Base-by-base conservation (phyloP, 2,113 vertebrate genomes). In the Rhinolophus ferrumequinum region DNA sequence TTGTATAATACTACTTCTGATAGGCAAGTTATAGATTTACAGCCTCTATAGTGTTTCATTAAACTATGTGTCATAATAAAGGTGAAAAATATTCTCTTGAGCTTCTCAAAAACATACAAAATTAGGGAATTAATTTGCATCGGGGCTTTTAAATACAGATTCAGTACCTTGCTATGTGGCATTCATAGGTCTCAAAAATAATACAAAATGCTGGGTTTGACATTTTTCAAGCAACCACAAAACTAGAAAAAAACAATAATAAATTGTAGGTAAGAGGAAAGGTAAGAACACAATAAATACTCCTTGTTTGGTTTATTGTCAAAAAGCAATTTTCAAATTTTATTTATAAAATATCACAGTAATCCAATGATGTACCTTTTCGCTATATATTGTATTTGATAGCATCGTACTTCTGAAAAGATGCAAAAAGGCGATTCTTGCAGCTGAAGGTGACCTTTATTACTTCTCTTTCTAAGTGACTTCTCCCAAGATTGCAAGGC, bases 401-500 rank as follows among this genome's bases (percentile, higher is more conserved):
- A 88, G 30, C 73, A 85, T 69, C 87, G 79, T 10, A 1, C 21
- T 56, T 93, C 9, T 72, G 33, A 92, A 94, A 80, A 97, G 75
- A 97, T 91, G 10, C 47, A 76, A 85, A 95, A 96, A 35, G 60
- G 80, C 44, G 79, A 81, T 41, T 81, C 0, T 2, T 87, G 24
- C 24, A 96, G 84, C 26, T 33, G 47, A 97, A 97, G 67, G 73
- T 97, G 95, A 98, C 96, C 96, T 98, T 98, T 98, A 52, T 73
- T 69, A 82, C 26, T 87, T 66, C 13, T 22, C 56, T 91, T 97
- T 84, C 79, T 94, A 83, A 97, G 41, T 70, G 92, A 67, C 75
- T 90, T 96, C 50, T 76, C 56, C 90, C n/a, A 96, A 79, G 44
- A 97, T 82, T 54, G 60, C 22, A 6, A 80, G 30, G 80, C 5